Evolutionary conservation across 2,888 invertebrate species (phyloP).

Genomic region (Macaria notata): DNA sequence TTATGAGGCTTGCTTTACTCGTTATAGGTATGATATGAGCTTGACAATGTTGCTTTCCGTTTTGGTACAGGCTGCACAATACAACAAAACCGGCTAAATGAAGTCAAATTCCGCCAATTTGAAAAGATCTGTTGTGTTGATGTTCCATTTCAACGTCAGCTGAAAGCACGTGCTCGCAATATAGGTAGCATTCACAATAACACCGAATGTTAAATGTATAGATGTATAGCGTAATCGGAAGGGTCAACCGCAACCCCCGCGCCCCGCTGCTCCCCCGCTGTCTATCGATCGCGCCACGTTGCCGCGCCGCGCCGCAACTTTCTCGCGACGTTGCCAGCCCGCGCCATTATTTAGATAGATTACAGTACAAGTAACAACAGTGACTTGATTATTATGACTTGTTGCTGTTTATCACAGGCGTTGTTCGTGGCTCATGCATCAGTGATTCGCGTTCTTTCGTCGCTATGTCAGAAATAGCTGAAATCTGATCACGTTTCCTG

Average conservation of each 20-base stretch:
- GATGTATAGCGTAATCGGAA: constrained; percentile 19
- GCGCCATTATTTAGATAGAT: constrained; percentile 50
- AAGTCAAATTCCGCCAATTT: background rate
- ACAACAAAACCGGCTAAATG: no score
- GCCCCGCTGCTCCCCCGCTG: constrained; percentile 17
- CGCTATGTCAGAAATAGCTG: constrained; percentile 6
- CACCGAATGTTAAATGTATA: constrained; percentile 1
- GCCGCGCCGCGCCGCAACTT: constrained; percentile 41
- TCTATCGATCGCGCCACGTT: constrained; percentile 31
- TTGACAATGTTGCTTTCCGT: no score
- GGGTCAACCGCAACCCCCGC: constrained; percentile 27
- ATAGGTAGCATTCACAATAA: constrained; percentile 12
- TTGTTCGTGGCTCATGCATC: constrained; percentile 9
- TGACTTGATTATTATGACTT: constrained; percentile 12
- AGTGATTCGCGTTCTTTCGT: constrained; percentile 18
- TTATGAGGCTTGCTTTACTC: no score
- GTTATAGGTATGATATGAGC: no score
- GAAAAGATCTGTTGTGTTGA: constrained; percentile 31
- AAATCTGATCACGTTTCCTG: constrained; percentile 6
- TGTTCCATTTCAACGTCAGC: constrained; percentile 31
- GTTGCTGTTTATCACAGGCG: constrained; percentile 20
- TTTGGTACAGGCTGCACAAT: no score
- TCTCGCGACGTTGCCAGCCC: constrained; percentile 68
- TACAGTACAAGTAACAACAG: constrained; percentile 13
- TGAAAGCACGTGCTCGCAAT: constrained; percentile 18